phyloP scores from a whole-genome alignment of 2,888 invertebrate species.

The Hartigia nigra region DNA sequence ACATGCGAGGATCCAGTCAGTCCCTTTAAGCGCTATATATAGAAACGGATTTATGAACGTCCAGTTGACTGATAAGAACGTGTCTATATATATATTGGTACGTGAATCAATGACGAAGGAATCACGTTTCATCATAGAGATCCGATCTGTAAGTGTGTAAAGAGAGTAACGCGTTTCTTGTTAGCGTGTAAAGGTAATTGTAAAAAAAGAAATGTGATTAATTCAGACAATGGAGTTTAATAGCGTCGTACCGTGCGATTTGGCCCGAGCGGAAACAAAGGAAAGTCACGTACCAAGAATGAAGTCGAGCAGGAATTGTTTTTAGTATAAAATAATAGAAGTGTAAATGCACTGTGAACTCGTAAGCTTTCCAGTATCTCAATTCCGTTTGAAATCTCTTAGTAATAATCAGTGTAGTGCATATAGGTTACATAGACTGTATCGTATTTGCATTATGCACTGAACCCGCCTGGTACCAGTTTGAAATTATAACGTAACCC shows the following conservation, averaged over 20 bases:
- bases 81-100: background rate
- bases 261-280: background rate
- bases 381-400: background rate
- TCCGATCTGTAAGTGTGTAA: background rate
- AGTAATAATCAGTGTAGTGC: background rate
- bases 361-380: background rate
- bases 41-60: background rate
- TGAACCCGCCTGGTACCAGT: background rate
- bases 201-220: background rate
- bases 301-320: slow-evolving; percentile 8
- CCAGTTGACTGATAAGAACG: background rate
- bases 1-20: background rate
- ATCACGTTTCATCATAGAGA: background rate
- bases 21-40: background rate
- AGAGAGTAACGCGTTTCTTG: background rate
- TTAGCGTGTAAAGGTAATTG: background rate
- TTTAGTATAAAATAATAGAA: slow-evolving; percentile 29
- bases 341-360: slow-evolving; percentile 37
- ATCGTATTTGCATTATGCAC: background rate
- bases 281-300: background rate
- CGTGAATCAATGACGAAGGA: background rate
- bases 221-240: background rate
- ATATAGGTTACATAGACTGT: background rate
- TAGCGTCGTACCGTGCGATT: background rate
- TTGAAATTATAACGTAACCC: slow-evolving; percentile 5